These are phyloP conservation scores for Megaleporinus macrocephalus DNA, from an alignment of 2,113 vertebrate genomes.

Conservation along the genomic window DNA sequence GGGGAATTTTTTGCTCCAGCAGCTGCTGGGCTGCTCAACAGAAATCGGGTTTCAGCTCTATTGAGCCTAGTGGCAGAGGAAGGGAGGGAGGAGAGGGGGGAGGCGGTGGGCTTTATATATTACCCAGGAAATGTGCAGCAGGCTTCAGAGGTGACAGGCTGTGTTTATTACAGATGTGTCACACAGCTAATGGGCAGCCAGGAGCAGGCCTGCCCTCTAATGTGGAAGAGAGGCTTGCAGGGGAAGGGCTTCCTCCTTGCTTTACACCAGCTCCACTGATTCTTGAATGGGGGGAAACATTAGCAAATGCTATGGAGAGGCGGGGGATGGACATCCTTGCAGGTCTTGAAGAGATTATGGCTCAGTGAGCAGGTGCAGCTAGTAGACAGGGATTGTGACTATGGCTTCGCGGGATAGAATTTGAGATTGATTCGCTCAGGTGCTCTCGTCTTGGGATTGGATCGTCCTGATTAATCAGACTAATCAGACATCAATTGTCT, in stretches of 20 bases:
- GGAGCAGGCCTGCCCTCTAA: constrained; percentile 67
- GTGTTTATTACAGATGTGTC: constrained; percentile 85
- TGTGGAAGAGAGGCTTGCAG: constrained; percentile 60
- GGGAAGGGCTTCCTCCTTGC: constrained; percentile 24
- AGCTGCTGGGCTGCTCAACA: constrained; percentile 63
- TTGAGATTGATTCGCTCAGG: background rate
- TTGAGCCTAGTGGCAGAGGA: constrained; percentile 69
- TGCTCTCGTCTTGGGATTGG: background rate
- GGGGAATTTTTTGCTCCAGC: constrained; percentile 74
- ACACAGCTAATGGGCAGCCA: constrained; percentile 80
- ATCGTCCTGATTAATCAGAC: background rate
- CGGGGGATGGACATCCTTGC: background rate
- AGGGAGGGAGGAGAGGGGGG: constrained; percentile 55
- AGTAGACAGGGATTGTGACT: background rate
- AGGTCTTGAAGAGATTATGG: background rate
- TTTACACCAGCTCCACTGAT: constrained; percentile 27
- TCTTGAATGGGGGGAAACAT: background rate
- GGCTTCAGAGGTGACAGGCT: constrained; percentile 81
- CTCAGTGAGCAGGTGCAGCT: background rate
- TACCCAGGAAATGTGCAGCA: constrained; percentile 79
- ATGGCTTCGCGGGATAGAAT: background rate
- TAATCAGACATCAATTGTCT: constrained; percentile 1
- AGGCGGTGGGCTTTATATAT: constrained; percentile 66
- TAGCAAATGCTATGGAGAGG: background rate
- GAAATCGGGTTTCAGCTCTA: constrained; percentile 80